phyloP scores from a whole-genome alignment of 2,888 invertebrate species.

The Andrena hattorfiana region DNA sequence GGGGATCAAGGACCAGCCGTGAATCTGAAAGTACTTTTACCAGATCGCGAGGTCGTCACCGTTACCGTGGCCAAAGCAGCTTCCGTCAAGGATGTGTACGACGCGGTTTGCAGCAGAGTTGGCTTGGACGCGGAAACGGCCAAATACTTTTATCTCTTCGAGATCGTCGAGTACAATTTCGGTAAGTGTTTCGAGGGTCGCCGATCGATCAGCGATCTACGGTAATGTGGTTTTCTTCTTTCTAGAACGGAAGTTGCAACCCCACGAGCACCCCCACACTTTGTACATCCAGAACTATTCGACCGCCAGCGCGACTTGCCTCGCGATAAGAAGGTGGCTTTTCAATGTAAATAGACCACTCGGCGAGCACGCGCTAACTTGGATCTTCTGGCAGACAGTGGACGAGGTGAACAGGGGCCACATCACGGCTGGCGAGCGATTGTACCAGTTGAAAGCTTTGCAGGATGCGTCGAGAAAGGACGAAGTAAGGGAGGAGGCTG shows the following conservation, averaged over 20 bases:
- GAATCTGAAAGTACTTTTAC: conserved; percentile 93
- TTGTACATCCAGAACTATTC: conserved; percentile 99
- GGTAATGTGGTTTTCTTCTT: not conserved
- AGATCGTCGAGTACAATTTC: conserved; percentile 98
- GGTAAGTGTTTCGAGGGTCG: conserved; percentile 87
- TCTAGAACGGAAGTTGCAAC: conserved; percentile 95
- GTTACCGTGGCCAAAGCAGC: conserved; percentile 95
- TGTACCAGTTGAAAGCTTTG: conserved; percentile 98
- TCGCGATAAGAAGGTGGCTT: conserved; percentile 95
- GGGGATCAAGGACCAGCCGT: conserved; percentile 90
- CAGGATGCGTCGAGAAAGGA: conserved; percentile 95
- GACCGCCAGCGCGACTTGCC: conserved; percentile 97
- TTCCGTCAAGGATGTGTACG: conserved; percentile 96
- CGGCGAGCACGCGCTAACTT: conserved; percentile 91
- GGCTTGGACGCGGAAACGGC: conserved; percentile 92
- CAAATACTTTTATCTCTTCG: conserved; percentile 97
- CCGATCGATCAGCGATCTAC: not conserved
- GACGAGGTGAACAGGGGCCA: conserved; percentile 98
- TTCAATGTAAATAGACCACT: conserved; percentile 91
- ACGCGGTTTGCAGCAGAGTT: conserved; percentile 94
- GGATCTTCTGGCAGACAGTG: conserved; percentile 97
- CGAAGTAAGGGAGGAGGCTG: conserved; percentile 86
- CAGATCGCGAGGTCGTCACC: conserved; percentile 95
- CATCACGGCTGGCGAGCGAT: conserved; percentile 94
- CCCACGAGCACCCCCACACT: conserved; percentile 98